Evolutionary conservation across 1,140 invertebrate species (phyloP), one percentile per base, ranked within the genome.

Genomic region (Pseudoatta argentina): DNA sequence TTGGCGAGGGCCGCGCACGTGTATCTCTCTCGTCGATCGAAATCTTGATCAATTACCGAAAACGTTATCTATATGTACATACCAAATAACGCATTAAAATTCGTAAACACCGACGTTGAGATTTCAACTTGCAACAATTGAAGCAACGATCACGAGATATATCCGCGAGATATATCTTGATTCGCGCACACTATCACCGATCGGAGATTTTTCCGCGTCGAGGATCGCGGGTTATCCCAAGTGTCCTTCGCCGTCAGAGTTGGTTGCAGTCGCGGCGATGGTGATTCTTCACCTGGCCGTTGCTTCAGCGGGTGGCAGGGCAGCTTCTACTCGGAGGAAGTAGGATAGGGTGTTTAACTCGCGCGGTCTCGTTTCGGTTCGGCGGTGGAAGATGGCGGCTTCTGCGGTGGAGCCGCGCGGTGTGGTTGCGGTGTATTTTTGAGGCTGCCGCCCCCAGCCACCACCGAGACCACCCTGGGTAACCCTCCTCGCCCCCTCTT

Each of bases 341-440:
- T 87, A 88, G 88, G 87, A 92, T 92, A 92, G 92, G 93, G 91
- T 94, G 94, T 93, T 95, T 94, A 94, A 94, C 93, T 93, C 93
- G 92, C 93, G 94, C 93, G 94, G 94, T 95, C 94, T 93, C 93
- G 94, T 94, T 95, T 94, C 91, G 92, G 94, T 94, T 93, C 92
- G 91, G 92, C 93, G 93, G 94, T 94, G 94, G 94, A 95, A 94
- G 94, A 94, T 94, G 94, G 94, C 93, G 95, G 95, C 95, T 95
- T 94, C 94, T 95, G 94, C 94, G 95, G 95, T 95, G 92, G 94
- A 95, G 92, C 94, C 94, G 94, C 94, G 94, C 94, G 94, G 94
- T 95, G 94, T 95, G 94, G 95, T 95, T 95, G 94, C 95, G 95
- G 95, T 95, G 94, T 95, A 95, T 95, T 95, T 95, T 95, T 95